Conservation (phyloP, 2,797 vertebrate species). For the Brachymystax lenok region DNA sequence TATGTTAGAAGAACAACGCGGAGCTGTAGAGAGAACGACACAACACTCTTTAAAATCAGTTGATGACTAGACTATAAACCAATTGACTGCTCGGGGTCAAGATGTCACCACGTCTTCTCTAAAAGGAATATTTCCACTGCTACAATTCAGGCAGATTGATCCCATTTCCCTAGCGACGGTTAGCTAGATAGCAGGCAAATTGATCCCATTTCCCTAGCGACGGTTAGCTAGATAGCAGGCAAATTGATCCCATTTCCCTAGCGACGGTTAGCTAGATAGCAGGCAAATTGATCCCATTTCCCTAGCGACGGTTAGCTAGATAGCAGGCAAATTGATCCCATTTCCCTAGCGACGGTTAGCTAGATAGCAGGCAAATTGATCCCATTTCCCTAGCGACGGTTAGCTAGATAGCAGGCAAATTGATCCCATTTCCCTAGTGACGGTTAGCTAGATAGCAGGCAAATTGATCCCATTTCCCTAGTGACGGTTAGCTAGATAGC, state of each 20-base stretch:
- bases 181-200: conserved; percentile 22
- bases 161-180: neutral
- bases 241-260: conserved; percentile 10
- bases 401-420: conserved; percentile 20
- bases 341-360: neutral
- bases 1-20: neutral
- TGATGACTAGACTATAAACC: conserved; percentile 1
- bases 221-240: conserved; percentile 3
- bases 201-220: neutral
- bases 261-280: neutral
- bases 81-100: conserved; percentile 36
- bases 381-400: neutral
- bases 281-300: neutral
- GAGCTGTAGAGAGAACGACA: too few species aligned
- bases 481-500: neutral
- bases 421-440: neutral
- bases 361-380: conserved; percentile 23
- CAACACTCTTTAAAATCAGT: neutral
- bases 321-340: conserved; percentile 23
- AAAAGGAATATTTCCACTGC: conserved; percentile 45
- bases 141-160: conserved; percentile 7
- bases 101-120: conserved; percentile 21
- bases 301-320: neutral
- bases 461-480: neutral
- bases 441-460: neutral